Conservation (phyloP, 2,888 invertebrate genomes). For the Amphipoea lucens region DNA sequence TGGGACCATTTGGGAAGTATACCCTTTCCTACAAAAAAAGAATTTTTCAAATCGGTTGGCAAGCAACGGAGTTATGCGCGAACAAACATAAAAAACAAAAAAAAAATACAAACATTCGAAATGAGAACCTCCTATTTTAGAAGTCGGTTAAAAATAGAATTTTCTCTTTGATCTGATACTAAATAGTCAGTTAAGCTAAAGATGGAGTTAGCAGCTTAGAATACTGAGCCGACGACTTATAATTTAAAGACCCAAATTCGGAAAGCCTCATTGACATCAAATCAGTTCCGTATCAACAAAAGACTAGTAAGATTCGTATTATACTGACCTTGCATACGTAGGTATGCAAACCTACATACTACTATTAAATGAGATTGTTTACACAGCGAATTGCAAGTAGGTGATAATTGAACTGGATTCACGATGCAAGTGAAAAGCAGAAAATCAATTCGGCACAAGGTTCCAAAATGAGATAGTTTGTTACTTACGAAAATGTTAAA, state of each 20-base stretch:
- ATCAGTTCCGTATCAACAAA: constrained; percentile 35
- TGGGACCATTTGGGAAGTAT: no score
- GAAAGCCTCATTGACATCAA: neutral
- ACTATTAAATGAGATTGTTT: constrained; percentile 27
- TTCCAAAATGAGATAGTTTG: neutral
- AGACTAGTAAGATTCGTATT: neutral
- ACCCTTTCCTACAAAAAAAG: no score
- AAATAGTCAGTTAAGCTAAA: no score
- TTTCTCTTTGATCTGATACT: no score
- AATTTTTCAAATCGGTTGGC: no score
- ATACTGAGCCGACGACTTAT: no score
- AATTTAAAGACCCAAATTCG: neutral
- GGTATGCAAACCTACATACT: neutral
- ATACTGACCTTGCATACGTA: constrained; percentile 30
- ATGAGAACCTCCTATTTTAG: no score
- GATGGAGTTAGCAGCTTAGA: no score
- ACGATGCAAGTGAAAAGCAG: constrained; percentile 17
- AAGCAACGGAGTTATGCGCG: no score
- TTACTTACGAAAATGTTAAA: neutral
- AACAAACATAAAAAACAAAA: no score
- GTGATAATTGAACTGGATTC: constrained; percentile 33
- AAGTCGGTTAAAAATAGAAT: no score
- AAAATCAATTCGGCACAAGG: constrained; percentile 1
- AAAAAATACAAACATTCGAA: no score
- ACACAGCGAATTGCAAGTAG: constrained; percentile 29